Conservation (phyloP, 2,797 vertebrate genomes). For the Botia kubotai region DNA sequence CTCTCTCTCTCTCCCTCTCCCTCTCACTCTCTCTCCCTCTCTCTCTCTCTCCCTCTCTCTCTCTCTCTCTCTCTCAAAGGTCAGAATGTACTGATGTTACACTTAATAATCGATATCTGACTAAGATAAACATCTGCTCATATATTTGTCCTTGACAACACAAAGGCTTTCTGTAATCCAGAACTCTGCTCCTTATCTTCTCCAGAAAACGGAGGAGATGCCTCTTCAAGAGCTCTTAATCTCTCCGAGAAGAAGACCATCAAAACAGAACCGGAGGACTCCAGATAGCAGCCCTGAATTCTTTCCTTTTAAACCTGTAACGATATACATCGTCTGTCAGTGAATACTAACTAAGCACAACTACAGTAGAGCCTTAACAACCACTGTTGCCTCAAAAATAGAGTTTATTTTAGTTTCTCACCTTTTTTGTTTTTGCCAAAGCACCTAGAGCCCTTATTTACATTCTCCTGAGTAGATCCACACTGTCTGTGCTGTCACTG, state of each 20-base stretch:
- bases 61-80: too few species aligned
- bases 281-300: slow-evolving; percentile 87
- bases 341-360: slow-evolving; percentile 86
- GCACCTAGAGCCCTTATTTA: slow-evolving; percentile 74
- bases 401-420: slow-evolving; percentile 74
- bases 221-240: slow-evolving; percentile 85
- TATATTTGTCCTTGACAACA: not conserved
- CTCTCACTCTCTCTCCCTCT: too few species aligned
- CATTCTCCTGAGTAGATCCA: slow-evolving; percentile 54
- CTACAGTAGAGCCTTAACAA: slow-evolving; percentile 97
- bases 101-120: too few species aligned
- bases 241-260: slow-evolving; percentile 92
- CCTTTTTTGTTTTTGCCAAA: slow-evolving; percentile 75
- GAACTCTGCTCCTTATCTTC: slow-evolving; percentile 22
- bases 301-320: slow-evolving; percentile 41
- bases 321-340: slow-evolving; percentile 75
- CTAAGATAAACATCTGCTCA: too few species aligned
- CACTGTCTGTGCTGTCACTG: slow-evolving; percentile 54
- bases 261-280: slow-evolving; percentile 97
- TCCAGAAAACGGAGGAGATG: slow-evolving; percentile 80
- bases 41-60: too few species aligned
- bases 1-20: too few species aligned
- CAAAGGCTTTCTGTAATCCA: not conserved
- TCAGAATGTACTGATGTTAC: too few species aligned
- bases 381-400: slow-evolving; percentile 95